phyloP scores from a whole-genome alignment of 2,113 vertebrate genomes.

The Scartelaos histophorus region DNA sequence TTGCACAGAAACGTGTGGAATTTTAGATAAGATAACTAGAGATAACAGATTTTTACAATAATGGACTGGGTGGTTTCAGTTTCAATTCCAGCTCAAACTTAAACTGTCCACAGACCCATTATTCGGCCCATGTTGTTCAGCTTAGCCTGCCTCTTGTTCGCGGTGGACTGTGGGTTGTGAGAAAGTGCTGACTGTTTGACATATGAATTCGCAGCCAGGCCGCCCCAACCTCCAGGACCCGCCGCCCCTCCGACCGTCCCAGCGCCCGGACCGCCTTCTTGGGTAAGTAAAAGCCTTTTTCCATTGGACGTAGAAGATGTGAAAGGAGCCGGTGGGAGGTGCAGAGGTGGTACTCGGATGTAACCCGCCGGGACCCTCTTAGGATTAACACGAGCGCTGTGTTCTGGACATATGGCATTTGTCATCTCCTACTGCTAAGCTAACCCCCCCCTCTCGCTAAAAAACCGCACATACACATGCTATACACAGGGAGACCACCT shows the following conservation, averaged over 20 bases:
- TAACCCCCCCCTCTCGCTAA: constrained; percentile 43
- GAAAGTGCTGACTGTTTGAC: constrained; percentile 2
- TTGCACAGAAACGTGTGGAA: no score
- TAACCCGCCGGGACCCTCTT: constrained; percentile 65
- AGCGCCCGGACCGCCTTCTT: background rate
- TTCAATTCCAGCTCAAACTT: background rate
- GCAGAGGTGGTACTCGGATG: constrained; percentile 70
- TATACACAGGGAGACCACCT: background rate
- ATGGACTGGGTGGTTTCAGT: background rate
- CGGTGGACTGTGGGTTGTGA: background rate
- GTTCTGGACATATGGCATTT: constrained; percentile 79
- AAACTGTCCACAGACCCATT: background rate
- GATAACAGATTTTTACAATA: no score
- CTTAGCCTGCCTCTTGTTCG: background rate
- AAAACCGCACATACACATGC: background rate
- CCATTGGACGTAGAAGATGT: constrained; percentile 1
- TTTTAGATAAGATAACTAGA: no score
- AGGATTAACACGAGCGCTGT: constrained; percentile 77
- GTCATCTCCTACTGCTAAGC: constrained; percentile 75
- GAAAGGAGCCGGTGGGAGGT: constrained; percentile 16
- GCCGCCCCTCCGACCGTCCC: background rate
- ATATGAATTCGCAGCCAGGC: background rate
- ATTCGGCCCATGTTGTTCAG: background rate
- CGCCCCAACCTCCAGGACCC: background rate
- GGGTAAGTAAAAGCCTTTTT: background rate